A percentile compares a stretch with the other conserved stretches of the same genome.
Conservation (phyloP, 2,888 invertebrate species). For the Trissolcus japonicus region DNA sequence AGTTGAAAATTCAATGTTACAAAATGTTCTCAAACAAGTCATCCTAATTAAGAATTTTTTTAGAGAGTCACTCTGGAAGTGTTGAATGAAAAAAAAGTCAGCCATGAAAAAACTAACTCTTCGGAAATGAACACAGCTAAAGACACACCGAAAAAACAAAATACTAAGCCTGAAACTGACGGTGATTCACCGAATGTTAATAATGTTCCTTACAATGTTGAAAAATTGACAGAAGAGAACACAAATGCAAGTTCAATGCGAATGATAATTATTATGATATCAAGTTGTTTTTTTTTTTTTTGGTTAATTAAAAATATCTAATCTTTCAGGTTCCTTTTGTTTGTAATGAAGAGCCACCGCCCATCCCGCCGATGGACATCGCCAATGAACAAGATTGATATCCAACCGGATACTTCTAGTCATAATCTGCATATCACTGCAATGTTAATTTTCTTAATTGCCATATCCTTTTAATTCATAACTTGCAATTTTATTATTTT, state of each 20-base stretch:
- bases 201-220: slow-evolving; percentile 8
- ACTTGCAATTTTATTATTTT: not conserved
- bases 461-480: not conserved
- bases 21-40: not conserved
- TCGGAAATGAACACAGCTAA: slow-evolving; percentile 8
- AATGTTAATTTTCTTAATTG: not conserved
- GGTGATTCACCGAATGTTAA: slow-evolving; percentile 1
- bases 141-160: slow-evolving; percentile 2
- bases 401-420: not conserved
- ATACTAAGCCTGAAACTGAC: not conserved
- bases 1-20: not conserved
- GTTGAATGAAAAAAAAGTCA: slow-evolving; percentile 56
- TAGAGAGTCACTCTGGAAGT: slow-evolving; percentile 67
- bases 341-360: slow-evolving; percentile 65
- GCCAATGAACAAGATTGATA: slow-evolving; percentile 59
- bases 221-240: not conserved
- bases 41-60: not conserved
- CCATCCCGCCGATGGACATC: slow-evolving; percentile 65
- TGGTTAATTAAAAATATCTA: not conserved
- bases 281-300: not conserved
- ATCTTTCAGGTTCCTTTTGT: slow-evolving; percentile 59
- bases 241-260: not conserved
- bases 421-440: slow-evolving; percentile 8
- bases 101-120: slow-evolving; percentile 17
- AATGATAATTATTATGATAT: not conserved